Conservation (phyloP, 1,140 invertebrate genomes). For the Anastatus disparis region DNA sequence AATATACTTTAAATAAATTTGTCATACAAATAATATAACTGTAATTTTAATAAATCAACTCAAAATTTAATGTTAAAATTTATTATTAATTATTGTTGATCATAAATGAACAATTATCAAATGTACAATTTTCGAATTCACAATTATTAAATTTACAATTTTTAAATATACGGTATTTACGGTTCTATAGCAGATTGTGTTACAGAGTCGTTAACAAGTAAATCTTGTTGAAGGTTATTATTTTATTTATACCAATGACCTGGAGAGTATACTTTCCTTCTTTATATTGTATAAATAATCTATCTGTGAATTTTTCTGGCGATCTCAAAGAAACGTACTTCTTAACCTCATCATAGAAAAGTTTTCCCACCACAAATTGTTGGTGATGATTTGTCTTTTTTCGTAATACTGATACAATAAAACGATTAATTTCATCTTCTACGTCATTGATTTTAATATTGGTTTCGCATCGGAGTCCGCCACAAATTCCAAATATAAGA, state of each 20-base stretch:
- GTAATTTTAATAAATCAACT: no score
- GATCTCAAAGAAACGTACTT: not conserved
- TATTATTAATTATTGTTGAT: no score
- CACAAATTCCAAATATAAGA: slow-evolving; percentile 5
- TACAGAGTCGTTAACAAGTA: no score
- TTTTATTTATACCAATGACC: slow-evolving; percentile 49
- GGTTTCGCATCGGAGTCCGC: not conserved
- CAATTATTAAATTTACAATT: no score
- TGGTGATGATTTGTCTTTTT: not conserved
- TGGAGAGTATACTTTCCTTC: slow-evolving; percentile 28
- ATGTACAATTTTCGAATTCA: no score
- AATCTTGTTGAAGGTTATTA: no score
- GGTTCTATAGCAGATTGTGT: no score
- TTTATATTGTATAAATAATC: slow-evolving; percentile 21
- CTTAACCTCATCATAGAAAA: slow-evolving; percentile 10
- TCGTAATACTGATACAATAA: not conserved
- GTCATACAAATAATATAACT: no score
- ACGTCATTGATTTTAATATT: slow-evolving; percentile 1
- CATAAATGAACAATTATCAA: no score
- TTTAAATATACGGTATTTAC: no score
- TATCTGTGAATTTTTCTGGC: not conserved
- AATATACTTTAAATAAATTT: no score
- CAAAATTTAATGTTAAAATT: no score
- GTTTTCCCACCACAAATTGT: not conserved
- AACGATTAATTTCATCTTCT: not conserved